Percentiles rank a stretch among this genome's conserved stretches.
phyloP scores from a whole-genome alignment of 2,113 vertebrate genomes.

The Pedetes capensis region DNA sequence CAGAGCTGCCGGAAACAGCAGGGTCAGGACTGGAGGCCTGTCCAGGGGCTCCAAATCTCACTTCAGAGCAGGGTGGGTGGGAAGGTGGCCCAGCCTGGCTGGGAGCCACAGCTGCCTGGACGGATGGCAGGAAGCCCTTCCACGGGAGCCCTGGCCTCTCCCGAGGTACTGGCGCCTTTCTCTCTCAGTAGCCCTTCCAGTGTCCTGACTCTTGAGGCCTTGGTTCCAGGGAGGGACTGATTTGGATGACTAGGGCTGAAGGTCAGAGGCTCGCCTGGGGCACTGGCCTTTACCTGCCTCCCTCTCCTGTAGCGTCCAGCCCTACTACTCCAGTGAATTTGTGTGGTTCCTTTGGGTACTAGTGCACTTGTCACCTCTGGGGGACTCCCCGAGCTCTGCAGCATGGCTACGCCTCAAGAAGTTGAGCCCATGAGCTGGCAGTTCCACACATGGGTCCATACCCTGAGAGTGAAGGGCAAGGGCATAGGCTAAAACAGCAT shows the following conservation, averaged over 20 bases:
- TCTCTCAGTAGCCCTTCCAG: neutral
- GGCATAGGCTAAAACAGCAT: neutral
- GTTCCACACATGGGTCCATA: accelerated
- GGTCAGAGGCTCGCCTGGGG: neutral
- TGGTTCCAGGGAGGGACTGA: too few relatives aligned
- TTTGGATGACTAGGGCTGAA: neutral
- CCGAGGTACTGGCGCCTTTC: accelerated
- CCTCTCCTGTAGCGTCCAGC: accelerated
- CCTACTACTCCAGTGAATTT: accelerated
- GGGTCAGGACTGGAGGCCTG: neutral
- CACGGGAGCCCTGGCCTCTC: neutral
- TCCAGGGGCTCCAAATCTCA: neutral
- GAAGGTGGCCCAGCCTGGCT: accelerated
- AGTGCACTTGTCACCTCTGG: neutral
- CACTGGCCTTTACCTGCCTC: neutral
- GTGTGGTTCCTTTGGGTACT: accelerated
- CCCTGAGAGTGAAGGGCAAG: neutral
- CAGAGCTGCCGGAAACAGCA: neutral
- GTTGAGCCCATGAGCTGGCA: neutral
- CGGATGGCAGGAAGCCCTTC: too few relatives aligned
- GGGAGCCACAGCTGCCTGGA: too few relatives aligned
- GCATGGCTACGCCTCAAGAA: neutral
- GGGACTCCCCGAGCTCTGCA: neutral
- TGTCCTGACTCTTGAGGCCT: too few relatives aligned
- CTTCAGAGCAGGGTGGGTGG: accelerated